phyloP scores from a whole-genome alignment of 1,140 invertebrate genomes.

The Sycobia sp. region DNA sequence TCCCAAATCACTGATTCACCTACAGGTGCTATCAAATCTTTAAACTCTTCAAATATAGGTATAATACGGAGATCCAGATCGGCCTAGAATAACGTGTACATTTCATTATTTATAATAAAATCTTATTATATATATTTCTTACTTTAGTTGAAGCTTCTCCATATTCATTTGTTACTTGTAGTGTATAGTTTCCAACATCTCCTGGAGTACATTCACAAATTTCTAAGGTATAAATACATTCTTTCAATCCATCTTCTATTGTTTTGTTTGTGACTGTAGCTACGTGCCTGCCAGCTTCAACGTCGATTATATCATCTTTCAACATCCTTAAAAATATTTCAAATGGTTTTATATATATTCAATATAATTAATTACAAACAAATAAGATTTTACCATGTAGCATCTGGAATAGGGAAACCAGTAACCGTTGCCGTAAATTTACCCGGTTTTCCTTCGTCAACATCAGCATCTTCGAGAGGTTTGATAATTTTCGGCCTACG shows the following conservation, averaged over 20 bases:
- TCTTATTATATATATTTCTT: background rate
- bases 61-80: conserved; percentile 74
- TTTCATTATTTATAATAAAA: conserved; percentile 10
- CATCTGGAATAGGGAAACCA: conserved; percentile 76
- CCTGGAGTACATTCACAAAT: conserved; percentile 71
- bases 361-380: background rate
- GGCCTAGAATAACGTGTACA: conserved; percentile 56
- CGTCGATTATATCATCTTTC: conserved; percentile 58
- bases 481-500: conserved; percentile 76
- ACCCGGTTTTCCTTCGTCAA: conserved; percentile 72
- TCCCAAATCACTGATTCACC: conserved; percentile 75
- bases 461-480: conserved; percentile 71
- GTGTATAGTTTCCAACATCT: conserved; percentile 81
- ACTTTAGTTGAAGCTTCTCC: conserved; percentile 72
- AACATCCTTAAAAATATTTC: conserved; percentile 50
- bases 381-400: conserved; percentile 62
- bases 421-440: conserved; percentile 78
- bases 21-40: conserved; percentile 74
- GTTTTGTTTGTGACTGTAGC: conserved; percentile 67
- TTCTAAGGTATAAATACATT: conserved; percentile 73
- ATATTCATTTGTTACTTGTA: conserved; percentile 79
- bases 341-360: background rate
- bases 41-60: conserved; percentile 76
- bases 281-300: conserved; percentile 58
- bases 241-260: conserved; percentile 74